Conservation (phyloP, 2,113 vertebrate genomes). For the Chlorodrepanis virens region DNA sequence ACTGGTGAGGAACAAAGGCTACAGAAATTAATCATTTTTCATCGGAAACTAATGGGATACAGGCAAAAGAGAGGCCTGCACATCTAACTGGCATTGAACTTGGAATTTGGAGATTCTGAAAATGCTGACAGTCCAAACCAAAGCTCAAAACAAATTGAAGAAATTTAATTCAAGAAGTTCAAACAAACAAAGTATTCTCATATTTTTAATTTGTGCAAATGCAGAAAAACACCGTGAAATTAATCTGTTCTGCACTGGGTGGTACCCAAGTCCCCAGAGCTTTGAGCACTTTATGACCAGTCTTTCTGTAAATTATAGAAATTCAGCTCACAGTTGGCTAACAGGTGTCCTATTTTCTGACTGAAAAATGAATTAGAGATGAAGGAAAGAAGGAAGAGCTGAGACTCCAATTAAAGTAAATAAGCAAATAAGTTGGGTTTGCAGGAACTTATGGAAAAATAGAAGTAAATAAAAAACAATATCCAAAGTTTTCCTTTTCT, state of each 20-base stretch:
- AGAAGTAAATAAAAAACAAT: background rate
- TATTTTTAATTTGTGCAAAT: constrained; percentile 70
- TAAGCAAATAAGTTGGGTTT: background rate
- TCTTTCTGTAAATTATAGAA: constrained; percentile 42
- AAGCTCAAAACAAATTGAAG: constrained; percentile 32
- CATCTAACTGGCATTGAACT: background rate
- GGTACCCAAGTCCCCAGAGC: constrained; percentile 53
- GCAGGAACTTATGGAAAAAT: background rate
- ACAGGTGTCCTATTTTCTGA: constrained; percentile 51
- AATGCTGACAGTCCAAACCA: background rate
- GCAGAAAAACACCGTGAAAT: constrained; percentile 69
- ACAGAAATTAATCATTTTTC: background rate
- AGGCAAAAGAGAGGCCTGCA: background rate
- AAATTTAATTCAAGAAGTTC: constrained; percentile 31
- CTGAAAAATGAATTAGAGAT: background rate
- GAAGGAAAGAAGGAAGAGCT: background rate
- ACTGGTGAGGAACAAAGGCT: background rate
- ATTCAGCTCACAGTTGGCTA: constrained; percentile 52
- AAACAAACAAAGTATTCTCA: constrained; percentile 21
- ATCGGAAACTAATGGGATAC: background rate
- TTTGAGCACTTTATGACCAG: constrained; percentile 36
- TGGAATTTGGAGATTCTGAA: constrained; percentile 5
- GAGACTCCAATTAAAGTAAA: background rate
- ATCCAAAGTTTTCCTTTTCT: background rate
- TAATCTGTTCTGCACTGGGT: constrained; percentile 68